Evolutionary conservation across 2,888 invertebrate genomes (phyloP), one percentile per base, ranked within the genome.

Genomic region (Apoderus coryli): DNA sequence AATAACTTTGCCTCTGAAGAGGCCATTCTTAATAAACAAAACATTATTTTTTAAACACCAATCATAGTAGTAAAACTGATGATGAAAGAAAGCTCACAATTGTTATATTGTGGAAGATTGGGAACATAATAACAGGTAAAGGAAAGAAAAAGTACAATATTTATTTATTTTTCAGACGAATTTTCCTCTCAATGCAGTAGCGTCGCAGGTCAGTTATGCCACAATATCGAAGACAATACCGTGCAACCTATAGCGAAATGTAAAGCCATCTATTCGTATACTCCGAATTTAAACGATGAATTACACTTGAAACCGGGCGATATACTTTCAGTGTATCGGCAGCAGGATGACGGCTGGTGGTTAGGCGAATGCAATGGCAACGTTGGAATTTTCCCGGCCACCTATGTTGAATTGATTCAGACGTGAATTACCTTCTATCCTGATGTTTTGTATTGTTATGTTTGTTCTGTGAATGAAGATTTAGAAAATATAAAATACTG

Each of bases 341-440:
- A 90, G 51, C 86, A 88, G 55, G 81, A 80, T 16, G 88, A 89
- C 49, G 90, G 88, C 19, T 92, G 92, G 92, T 92, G 90, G 90
- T 68, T 85, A 34, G 92, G 90, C 3, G 85, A 89, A 47, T 66
- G 88, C 33, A 74, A 76, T 47, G 85, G 89, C 24, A 69, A 70
- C 38, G 75, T 82, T 37, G 92, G 92, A 14, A 88, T 89, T 44
- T 92, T 92, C 51, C 92, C 92, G 1, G 89, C 90, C 0, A 90
- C 89, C 1, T 92, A 92, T 52, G 90, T 92, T 5, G 82, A 90
- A 63, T 77, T 84, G 56, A 71, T 82, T 27, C 34, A n/a, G n/a
- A n/a, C n/a, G n/a, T n/a, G n/a, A n/a, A n/a, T n/a, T n/a, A n/a
- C n/a, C n/a, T n/a, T n/a, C n/a, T n/a, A n/a, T n/a, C n/a, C n/a